Conservation (phyloP, 2,797 vertebrate genomes). For the Poliocrania exsul region DNA sequence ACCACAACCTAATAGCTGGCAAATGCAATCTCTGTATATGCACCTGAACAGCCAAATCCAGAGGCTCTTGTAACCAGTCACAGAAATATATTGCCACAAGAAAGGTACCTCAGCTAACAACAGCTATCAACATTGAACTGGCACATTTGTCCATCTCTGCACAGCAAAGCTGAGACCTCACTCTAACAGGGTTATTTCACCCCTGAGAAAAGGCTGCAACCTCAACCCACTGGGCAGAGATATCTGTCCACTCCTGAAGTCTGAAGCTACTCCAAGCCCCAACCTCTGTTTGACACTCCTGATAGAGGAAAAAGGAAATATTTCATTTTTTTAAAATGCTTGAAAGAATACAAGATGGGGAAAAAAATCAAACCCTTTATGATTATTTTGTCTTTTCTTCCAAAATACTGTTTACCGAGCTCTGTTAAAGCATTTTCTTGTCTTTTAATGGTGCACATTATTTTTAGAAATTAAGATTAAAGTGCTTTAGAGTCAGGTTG, state of each 20-base stretch:
- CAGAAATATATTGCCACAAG: neutral
- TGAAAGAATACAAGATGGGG: neutral
- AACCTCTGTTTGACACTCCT: accelerated
- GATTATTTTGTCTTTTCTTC: neutral
- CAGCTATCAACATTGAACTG: neutral
- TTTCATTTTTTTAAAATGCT: neutral
- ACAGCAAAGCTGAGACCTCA: neutral
- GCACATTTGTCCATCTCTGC: neutral
- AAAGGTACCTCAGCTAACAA: neutral
- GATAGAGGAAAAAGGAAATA: neutral
- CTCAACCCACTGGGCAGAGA: neutral
- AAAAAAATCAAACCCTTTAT: neutral
- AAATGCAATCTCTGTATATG: accelerated
- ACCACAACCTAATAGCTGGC: neutral
- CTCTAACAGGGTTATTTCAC: too few species aligned
- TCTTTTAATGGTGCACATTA: neutral
- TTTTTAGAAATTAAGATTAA: neutral
- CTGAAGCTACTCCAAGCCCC: neutral
- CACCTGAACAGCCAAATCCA: neutral
- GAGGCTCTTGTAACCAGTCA: neutral
- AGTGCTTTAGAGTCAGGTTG: neutral
- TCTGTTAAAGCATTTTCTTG: neutral
- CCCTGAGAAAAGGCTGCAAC: neutral
- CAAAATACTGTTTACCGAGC: neutral
- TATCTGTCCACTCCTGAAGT: too few species aligned